Base-by-base conservation (phyloP, 2,797 vertebrate species). In the Cryptoprocta ferox region DNA sequence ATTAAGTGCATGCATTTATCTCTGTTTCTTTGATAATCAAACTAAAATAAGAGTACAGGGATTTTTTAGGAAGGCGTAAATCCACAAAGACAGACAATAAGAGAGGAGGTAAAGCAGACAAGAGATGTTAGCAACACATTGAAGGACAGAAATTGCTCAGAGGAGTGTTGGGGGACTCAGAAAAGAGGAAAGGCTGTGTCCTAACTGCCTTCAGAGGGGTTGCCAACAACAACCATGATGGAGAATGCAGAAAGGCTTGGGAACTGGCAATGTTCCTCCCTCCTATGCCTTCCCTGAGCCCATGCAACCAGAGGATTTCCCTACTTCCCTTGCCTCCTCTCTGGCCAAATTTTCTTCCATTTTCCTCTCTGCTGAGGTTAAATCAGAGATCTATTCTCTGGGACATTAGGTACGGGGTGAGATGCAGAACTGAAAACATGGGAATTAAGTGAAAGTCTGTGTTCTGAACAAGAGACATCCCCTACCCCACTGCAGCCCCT, bases 21-120 rank as follows among this genome's bases (percentile, higher is more conserved):
- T 93, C 80, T 50, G 59, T 42, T 66, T 92, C 61, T 65, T 86
- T 50, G 11, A 32, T 90, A 95, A 80, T 65, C 59, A 93, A 96
- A 91, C 45, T 66, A 66, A 86, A 80, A 48, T 76, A 75, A 78
- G 16, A 30, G 30, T 35, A 85, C 39, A 94, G 35, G 30, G 66
- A 45, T 53, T 66, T 90, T 56, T 89, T 45, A 13, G n/a, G 59
- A 86, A 93, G 48, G 37, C 18, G 6, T 66, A 79, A 91, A 79
- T 59, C 56, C 24, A 63, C 14, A 80, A 86, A 35, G 66, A 65
- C 26, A 85, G 39, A 73, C 56, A 92, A 24, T 81, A 68, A 83
- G 56, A 75, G 28, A 81, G 39, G 26, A 86, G 14, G 26, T 28
- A 59, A 96, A 68, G 82, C 42, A 56, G n/a, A 97, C 0, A 35